These are phyloP conservation scores for Trogon melanurus DNA, from an alignment of 2,113 vertebrate genomes.

Conservation along the genomic window DNA sequence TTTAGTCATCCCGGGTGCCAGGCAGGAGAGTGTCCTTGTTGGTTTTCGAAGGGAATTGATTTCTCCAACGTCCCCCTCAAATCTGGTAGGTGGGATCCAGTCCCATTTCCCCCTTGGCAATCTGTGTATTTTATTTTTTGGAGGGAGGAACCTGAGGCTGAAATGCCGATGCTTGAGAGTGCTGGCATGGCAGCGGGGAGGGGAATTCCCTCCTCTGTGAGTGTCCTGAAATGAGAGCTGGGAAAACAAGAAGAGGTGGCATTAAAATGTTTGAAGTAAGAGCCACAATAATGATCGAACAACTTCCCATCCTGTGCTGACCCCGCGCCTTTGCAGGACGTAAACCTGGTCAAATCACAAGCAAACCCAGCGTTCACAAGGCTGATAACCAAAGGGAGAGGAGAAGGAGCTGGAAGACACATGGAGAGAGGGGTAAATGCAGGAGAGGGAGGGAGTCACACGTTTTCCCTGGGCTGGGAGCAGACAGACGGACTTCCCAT, in stretches of 20 bases:
- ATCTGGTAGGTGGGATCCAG: neutral
- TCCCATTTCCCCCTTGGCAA: neutral
- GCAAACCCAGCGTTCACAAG: neutral
- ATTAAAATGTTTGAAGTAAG: neutral
- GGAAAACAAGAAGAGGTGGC: neutral
- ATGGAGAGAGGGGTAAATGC: neutral
- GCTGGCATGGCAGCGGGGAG: neutral
- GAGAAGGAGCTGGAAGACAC: neutral
- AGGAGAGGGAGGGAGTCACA: neutral
- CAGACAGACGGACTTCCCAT: neutral
- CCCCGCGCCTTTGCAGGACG: neutral
- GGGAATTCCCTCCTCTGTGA: neutral
- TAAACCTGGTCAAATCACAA: neutral
- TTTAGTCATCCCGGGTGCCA: neutral
- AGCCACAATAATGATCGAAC: neutral
- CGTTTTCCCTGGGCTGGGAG: neutral
- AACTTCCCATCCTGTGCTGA: neutral
- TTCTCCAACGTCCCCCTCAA: neutral
- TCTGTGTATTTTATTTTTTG: neutral
- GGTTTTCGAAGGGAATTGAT: neutral
- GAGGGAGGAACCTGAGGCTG: neutral
- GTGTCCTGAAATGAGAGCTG: rapidly evolving
- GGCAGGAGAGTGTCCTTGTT: neutral
- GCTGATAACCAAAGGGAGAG: neutral
- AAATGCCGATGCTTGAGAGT: rapidly evolving